Evolutionary conservation across 2,797 vertebrate genomes (phyloP).

Genomic region (Danio choprae): DNA sequence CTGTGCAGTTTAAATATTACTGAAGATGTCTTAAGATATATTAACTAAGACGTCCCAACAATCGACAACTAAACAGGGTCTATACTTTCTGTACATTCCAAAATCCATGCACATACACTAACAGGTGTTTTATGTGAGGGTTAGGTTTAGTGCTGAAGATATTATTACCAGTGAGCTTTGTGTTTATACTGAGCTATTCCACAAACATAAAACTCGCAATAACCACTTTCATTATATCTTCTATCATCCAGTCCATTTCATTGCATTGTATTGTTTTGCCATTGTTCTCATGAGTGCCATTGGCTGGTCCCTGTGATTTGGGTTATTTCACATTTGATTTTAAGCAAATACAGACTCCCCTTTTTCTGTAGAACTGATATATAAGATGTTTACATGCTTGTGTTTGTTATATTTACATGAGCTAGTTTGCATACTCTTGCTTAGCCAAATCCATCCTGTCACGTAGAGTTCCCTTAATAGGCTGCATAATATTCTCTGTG

Average conservation of each 20-base stretch:
- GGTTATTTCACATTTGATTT: not conserved
- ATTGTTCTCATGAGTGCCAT: not conserved
- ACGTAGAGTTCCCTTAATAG: conserved; percentile 27
- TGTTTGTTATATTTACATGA: not conserved
- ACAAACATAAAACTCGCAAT: not conserved
- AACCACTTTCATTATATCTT: not conserved
- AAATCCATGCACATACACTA: not conserved
- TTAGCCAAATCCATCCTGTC: not conserved
- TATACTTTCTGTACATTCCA: not conserved
- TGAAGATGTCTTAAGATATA: too few species aligned
- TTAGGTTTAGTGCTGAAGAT: not conserved
- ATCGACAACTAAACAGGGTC: not conserved
- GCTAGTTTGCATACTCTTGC: conserved; percentile 15
- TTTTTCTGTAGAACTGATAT: not conserved
- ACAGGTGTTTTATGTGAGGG: not conserved
- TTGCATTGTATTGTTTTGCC: too few species aligned
- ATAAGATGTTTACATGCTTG: not conserved
- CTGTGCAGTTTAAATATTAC: too few species aligned
- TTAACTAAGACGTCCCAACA: not conserved
- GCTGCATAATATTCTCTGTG: not conserved
- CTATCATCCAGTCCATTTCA: too few species aligned
- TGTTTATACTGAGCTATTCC: not conserved
- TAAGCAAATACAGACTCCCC: not conserved
- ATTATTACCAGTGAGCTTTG: not conserved
- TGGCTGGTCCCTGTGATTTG: not conserved